These are phyloP conservation scores for Muscicapa comitata DNA, from an alignment of 2,797 vertebrate genomes.

Conservation along the genomic window DNA sequence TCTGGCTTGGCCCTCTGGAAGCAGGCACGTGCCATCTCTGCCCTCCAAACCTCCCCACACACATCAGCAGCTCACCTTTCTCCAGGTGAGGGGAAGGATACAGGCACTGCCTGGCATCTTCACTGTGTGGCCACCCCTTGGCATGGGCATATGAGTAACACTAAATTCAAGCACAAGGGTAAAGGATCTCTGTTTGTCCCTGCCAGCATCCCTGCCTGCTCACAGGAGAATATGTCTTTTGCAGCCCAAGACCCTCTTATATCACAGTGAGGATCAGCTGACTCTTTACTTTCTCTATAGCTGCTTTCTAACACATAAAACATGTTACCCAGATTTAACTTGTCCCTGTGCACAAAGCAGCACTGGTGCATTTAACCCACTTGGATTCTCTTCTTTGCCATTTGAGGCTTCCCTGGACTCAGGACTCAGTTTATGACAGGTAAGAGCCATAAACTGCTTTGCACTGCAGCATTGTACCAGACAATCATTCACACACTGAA, in stretches of 20 bases:
- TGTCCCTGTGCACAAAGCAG: background rate
- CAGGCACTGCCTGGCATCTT: background rate
- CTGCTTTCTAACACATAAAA: background rate
- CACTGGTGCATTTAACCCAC: background rate
- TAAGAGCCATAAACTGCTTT: background rate
- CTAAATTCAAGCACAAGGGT: background rate
- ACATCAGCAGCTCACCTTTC: background rate
- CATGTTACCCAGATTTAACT: background rate
- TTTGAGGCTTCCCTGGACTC: background rate
- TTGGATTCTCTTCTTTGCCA: background rate
- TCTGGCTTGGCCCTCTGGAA: background rate
- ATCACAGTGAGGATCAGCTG: background rate
- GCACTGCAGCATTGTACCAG: background rate
- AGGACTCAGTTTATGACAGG: background rate
- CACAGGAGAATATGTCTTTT: background rate
- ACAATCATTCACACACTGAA: background rate
- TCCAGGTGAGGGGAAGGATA: rapidly evolving
- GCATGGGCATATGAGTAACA: rapidly evolving
- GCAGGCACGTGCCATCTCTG: rapidly evolving
- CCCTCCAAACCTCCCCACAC: background rate
- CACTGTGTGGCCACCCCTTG: background rate
- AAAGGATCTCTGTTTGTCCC: background rate
- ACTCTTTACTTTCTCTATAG: background rate
- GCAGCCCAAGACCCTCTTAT: background rate
- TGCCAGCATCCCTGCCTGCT: background rate